Base-by-base conservation (phyloP, 2,113 vertebrate species). In the Carassius auratus region DNA sequence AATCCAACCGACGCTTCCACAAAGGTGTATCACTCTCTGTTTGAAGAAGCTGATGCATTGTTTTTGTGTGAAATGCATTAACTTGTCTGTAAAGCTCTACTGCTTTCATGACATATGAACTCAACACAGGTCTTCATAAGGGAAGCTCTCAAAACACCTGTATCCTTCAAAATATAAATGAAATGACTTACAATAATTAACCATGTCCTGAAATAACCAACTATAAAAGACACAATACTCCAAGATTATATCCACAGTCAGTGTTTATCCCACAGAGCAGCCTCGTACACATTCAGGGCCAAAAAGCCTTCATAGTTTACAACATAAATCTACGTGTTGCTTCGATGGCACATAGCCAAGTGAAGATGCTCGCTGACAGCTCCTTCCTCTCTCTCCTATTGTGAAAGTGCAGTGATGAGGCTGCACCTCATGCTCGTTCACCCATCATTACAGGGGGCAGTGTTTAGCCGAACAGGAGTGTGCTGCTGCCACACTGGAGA, bases 391-490 rank as follows among this genome's bases (percentile, higher is more conserved):
- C 78, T 79, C 86, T 80, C 88, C 66, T 88, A 92, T 93, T 93
- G 93, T 93, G 81, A 87, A 90, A 92, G 92, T 94, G 90, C 93
- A 92, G 55, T 89, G 92, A 91, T 88, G 92, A 91, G 92, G 86
- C 92, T 48, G 89, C 86, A 91, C 91, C 92, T 88, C 91, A 90
- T 90, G 88, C 81, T 55, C 83, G 50, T 13, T 84, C 73, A 86
- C 62, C 80, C 80, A 82, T 82, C 80, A 69, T 82, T 69, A 82
- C 80, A 82, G 80, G 62, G 80, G 80, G 80, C 80, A 50, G 80
- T 69, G 45, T 82, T 82, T 36, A 82, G 80, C 64, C 4, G 80
- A 69, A 45, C 80, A 69, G 62, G 80, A 82, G 80, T 69, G 80
- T 48, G 42, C 19, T 68, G 42, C 45, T 73, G 19, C 50, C 64